phyloP scores from a whole-genome alignment of 2,888 invertebrate species.

The Megaustenia siamemsis region DNA sequence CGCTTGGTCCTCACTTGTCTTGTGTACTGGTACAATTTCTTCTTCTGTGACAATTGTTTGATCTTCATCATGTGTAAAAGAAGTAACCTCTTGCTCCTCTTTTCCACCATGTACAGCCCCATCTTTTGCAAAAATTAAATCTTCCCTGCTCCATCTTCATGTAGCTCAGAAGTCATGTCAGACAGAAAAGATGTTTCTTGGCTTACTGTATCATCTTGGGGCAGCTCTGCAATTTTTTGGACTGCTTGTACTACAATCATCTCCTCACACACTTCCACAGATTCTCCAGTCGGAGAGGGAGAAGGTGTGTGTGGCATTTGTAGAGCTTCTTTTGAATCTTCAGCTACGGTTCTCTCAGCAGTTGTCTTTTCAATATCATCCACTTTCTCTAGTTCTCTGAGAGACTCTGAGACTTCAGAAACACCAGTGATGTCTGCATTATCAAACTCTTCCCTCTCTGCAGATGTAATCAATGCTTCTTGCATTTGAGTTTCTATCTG shows the following conservation, averaged over 20 bases:
- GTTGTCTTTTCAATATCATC: not conserved
- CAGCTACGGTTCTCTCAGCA: not conserved
- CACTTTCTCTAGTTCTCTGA: not conserved
- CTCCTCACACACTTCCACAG: not conserved
- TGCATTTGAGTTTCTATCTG: not conserved
- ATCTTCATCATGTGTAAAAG: not conserved
- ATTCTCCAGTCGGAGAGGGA: not conserved
- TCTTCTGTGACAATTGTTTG: not conserved
- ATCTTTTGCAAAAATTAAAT: not conserved
- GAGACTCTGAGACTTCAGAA: not conserved
- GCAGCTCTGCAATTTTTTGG: not conserved
- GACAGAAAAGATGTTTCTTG: not conserved
- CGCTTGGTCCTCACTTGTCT: not conserved
- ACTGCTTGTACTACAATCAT: not conserved
- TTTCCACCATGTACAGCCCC: too few species aligned
- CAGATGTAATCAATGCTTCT: not conserved
- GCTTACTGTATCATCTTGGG: not conserved
- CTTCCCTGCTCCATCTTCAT: not conserved
- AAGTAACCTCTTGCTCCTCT: not conserved
- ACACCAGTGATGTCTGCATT: not conserved
- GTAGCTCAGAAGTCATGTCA: not conserved
- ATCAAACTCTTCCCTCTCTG: not conserved
- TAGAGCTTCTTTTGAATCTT: not conserved
- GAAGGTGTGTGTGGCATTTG: conserved; percentile 1
- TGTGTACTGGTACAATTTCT: not conserved